Conservation (phyloP, 2,888 invertebrate species). For the Aricia artaxerxes region DNA sequence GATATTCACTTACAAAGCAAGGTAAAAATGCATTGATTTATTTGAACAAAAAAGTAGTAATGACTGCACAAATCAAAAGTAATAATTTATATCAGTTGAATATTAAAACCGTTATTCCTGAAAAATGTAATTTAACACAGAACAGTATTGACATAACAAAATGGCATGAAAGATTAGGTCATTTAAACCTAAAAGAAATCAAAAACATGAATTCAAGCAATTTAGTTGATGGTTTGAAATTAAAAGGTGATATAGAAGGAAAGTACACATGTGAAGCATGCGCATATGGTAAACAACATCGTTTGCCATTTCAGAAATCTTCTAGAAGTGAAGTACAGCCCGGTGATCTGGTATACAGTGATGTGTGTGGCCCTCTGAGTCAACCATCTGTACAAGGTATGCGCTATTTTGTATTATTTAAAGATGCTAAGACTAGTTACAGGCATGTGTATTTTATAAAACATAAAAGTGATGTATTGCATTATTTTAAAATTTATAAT, state of each 20-base stretch:
- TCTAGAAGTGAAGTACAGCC: slow-evolving; percentile 35
- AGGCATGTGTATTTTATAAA: slow-evolving; percentile 41
- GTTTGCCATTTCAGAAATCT: slow-evolving; percentile 40
- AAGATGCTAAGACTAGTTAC: slow-evolving; percentile 42
- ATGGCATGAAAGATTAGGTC: background rate
- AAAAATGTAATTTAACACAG: too few relatives aligned
- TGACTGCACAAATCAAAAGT: too few relatives aligned
- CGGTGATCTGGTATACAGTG: slow-evolving; percentile 39
- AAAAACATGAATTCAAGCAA: background rate
- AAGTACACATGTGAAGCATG: slow-evolving; percentile 37
- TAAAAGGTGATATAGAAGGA: too few relatives aligned
- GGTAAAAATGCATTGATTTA: too few relatives aligned
- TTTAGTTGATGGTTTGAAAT: background rate
- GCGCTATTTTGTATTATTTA: slow-evolving; percentile 41
- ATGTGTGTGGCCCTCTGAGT: slow-evolving; percentile 40
- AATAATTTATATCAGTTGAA: too few relatives aligned
- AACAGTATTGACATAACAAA: slow-evolving; percentile 16
- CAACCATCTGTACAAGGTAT: slow-evolving; percentile 31
- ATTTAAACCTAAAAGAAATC: background rate
- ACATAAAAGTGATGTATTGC: slow-evolving; percentile 42
- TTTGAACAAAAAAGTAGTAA: too few relatives aligned
- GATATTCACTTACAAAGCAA: background rate
- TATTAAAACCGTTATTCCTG: too few relatives aligned
- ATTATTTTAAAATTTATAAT: slow-evolving; percentile 40
- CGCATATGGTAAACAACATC: slow-evolving; percentile 40